phyloP scores from a whole-genome alignment of 2,113 vertebrate genomes.

The Phylloscopus whistleri region DNA sequence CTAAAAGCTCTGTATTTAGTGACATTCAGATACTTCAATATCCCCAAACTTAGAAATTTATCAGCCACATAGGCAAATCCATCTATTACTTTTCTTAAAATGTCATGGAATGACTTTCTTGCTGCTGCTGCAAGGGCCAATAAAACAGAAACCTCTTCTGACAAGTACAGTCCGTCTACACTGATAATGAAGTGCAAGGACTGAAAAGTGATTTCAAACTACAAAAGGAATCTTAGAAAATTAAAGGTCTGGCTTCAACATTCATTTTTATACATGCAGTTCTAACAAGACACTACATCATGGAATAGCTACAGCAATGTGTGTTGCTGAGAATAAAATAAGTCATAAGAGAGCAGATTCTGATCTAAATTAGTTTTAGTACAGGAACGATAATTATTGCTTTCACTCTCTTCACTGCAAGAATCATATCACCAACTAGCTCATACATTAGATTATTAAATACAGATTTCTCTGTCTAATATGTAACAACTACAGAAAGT shows the following conservation, averaged over 20 bases:
- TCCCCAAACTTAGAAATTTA: not conserved
- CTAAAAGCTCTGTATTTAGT: not conserved
- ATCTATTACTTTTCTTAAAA: conserved; percentile 23
- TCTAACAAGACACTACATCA: not conserved
- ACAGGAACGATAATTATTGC: not conserved
- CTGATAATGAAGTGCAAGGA: not conserved
- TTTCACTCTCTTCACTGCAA: not conserved
- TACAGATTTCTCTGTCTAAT: not conserved
- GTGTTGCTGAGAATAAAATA: not conserved
- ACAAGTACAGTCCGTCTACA: not conserved
- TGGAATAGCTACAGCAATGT: not conserved
- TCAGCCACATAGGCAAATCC: not conserved
- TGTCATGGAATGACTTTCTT: not conserved
- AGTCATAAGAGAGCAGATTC: not conserved
- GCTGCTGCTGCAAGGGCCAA: conserved; percentile 1
- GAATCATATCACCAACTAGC: not conserved
- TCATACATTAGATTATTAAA: not conserved
- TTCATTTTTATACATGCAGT: not conserved
- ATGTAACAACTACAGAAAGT: not conserved
- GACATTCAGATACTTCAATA: not conserved
- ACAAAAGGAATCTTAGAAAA: not conserved
- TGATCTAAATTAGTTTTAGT: not conserved
- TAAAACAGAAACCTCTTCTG: conserved; percentile 13
- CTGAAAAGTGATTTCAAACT: not conserved
- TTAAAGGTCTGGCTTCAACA: not conserved